Evolutionary conservation across 2,113 vertebrate genomes (phyloP).

Genomic region (Pseudorectes ferrugineus): DNA sequence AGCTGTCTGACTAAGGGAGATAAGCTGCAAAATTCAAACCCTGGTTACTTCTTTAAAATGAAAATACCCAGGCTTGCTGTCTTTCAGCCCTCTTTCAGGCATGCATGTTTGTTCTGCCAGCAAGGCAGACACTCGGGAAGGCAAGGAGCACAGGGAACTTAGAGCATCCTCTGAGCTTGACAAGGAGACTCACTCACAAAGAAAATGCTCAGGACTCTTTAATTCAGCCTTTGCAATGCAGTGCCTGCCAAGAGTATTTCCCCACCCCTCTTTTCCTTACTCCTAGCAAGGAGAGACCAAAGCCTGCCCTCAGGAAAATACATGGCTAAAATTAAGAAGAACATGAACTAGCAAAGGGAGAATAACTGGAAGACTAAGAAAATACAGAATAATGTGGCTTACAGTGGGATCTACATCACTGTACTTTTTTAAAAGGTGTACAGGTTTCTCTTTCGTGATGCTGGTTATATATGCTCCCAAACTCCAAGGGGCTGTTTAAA

Average conservation of each 20-base stretch:
- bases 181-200: not conserved
- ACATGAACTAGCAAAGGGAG: not conserved
- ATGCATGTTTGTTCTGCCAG: conserved; percentile 45
- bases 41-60: not conserved
- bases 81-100: conserved; percentile 23
- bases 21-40: not conserved
- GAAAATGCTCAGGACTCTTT: not conserved
- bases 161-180: not conserved
- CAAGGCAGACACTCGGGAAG: not conserved
- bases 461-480: not conserved
- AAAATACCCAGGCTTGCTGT: not conserved
- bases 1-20: not conserved
- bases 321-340: not conserved
- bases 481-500: not conserved
- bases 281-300: conserved; percentile 25
- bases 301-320: not conserved
- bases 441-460: not conserved
- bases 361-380: conserved; percentile 1
- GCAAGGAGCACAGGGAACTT: not conserved
- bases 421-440: not conserved
- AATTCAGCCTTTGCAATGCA: not conserved
- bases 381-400: not conserved
- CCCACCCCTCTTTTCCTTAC: not conserved
- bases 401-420: not conserved
- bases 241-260: not conserved